Evolutionary conservation across 2,113 vertebrate species (phyloP).

Genomic region (Dicaeum eximium): DNA sequence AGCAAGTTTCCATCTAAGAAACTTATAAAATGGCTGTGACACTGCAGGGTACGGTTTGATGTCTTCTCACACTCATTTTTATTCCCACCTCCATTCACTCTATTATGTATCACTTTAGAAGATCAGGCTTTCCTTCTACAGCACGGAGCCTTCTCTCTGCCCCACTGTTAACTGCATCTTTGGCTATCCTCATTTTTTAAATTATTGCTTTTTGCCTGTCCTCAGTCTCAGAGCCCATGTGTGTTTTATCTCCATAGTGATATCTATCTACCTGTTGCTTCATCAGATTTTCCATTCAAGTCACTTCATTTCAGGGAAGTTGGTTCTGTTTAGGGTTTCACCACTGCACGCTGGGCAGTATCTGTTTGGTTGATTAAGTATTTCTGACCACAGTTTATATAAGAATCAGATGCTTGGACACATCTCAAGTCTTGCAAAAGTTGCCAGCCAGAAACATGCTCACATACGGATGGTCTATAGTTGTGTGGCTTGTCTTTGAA

Average conservation of each 20-base stretch:
- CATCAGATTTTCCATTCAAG: background rate
- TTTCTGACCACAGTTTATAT: background rate
- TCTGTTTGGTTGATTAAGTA: background rate
- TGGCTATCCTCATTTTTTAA: background rate
- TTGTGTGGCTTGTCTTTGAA: background rate
- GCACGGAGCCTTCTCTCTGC: background rate
- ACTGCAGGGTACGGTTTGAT: background rate
- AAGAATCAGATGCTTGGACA: background rate
- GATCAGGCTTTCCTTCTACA: background rate
- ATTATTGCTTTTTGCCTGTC: background rate
- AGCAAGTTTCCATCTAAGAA: too few species aligned
- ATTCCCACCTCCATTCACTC: background rate
- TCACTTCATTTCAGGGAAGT: background rate
- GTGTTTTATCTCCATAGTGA: background rate
- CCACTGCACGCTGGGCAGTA: background rate
- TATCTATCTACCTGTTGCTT: background rate
- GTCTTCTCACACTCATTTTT: background rate
- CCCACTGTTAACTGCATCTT: background rate
- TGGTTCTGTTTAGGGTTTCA: background rate
- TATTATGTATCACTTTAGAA: background rate
- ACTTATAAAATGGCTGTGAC: too few species aligned
- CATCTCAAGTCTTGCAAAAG: background rate
- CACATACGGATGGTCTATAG: background rate
- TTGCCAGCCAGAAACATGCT: background rate
- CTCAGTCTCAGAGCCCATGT: background rate